These are phyloP conservation scores for Listrodromus nycthemerus DNA, from an alignment of 2,888 invertebrate species.

Conservation along the genomic window DNA sequence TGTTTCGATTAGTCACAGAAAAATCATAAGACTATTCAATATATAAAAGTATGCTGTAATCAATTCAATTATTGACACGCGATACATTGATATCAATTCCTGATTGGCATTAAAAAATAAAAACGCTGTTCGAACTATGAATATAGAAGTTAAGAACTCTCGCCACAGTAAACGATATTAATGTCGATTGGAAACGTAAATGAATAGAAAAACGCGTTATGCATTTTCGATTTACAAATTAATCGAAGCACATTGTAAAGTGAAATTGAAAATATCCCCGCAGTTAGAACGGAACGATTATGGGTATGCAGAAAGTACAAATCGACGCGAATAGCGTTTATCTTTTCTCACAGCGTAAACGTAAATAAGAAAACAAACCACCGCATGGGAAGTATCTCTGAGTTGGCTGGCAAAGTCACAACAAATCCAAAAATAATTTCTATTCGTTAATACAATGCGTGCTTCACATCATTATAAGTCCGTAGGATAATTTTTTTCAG, in stretches of 20 bases:
- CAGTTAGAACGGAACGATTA: neutral
- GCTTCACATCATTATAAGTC: neutral
- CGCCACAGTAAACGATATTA: constrained; percentile 1
- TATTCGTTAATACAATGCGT: constrained; percentile 44
- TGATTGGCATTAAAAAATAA: constrained; percentile 4
- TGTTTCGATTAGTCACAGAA: constrained; percentile 19
- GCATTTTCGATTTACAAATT: neutral
- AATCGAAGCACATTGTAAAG: constrained; percentile 9
- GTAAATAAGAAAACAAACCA: constrained; percentile 78
- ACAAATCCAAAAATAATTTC: constrained; percentile 63
- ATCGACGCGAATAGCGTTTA: constrained; percentile 49
- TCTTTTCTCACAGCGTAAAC: constrained; percentile 60
- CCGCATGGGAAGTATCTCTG: constrained; percentile 68
- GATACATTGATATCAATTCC: constrained; percentile 30
- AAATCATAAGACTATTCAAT: constrained; percentile 3
- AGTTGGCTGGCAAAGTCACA: constrained; percentile 44
- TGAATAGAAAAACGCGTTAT: neutral
- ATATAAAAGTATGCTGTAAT: neutral
- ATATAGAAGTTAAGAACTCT: neutral
- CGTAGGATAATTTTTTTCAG: constrained; percentile 9
- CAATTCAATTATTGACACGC: neutral
- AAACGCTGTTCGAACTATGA: constrained; percentile 16
- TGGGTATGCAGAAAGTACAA: constrained; percentile 21
- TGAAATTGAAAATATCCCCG: neutral
- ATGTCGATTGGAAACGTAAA: neutral